Evolutionary conservation across 2,888 invertebrate species (phyloP).

Genomic region (Asteroscopus sphinx): DNA sequence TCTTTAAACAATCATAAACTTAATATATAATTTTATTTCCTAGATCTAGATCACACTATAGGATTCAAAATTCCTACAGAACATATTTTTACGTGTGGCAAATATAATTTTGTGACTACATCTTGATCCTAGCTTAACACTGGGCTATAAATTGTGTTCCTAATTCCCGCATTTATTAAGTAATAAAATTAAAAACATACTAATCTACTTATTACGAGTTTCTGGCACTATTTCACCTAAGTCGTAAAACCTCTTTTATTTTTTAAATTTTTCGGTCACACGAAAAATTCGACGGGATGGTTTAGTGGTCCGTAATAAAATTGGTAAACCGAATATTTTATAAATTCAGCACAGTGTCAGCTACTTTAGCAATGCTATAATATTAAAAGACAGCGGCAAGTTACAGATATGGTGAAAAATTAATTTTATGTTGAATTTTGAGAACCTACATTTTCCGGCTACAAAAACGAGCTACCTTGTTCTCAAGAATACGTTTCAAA

Average conservation of each 20-base stretch:
- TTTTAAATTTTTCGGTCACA: slow-evolving; percentile 38
- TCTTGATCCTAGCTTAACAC: slow-evolving; percentile 48
- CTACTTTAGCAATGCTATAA: too few species aligned
- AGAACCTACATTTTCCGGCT: too few species aligned
- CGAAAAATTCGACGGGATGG: slow-evolving; percentile 12
- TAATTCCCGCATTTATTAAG: slow-evolving; percentile 40
- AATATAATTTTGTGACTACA: slow-evolving; percentile 31
- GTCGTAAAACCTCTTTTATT: slow-evolving; percentile 59
- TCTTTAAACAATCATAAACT: slow-evolving; percentile 1
- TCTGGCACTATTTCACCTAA: slow-evolving; percentile 55
- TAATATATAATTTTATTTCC: slow-evolving; percentile 4
- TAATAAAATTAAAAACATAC: slow-evolving; percentile 55
- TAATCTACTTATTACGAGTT: slow-evolving; percentile 49
- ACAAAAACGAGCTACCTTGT: too few species aligned
- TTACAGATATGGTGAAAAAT: too few species aligned
- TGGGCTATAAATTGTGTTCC: slow-evolving; percentile 42
- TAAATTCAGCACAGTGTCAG: background rate
- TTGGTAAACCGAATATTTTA: background rate
- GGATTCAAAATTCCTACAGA: slow-evolving; percentile 3
- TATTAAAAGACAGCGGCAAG: too few species aligned
- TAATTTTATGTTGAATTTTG: too few species aligned
- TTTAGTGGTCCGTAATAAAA: slow-evolving; percentile 10
- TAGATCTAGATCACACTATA: background rate
- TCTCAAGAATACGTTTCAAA: too few species aligned
- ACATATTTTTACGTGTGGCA: background rate